These are phyloP conservation scores for Pangasius mekongensis DNA, from an alignment of 2,797 vertebrate genomes.

Conservation along the genomic window DNA sequence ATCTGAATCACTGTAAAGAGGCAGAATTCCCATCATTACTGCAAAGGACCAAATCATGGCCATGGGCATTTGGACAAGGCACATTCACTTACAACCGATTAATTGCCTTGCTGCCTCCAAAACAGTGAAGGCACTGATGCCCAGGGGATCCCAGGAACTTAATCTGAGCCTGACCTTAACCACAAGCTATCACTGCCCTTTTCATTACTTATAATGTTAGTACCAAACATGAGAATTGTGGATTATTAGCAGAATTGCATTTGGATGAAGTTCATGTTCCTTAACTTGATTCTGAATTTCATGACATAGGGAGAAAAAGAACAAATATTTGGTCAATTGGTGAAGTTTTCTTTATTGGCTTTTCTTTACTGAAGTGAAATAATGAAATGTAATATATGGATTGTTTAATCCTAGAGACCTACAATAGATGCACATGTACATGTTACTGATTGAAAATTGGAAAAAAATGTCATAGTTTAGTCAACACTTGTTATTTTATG, in stretches of 20 bases:
- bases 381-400: not conserved
- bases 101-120: not conserved
- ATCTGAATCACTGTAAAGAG: not conserved
- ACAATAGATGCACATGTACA: not conserved
- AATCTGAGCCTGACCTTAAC: constrained; percentile 28
- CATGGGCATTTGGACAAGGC: not conserved
- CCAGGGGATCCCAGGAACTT: not conserved
- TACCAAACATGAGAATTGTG: constrained; percentile 3
- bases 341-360: not conserved
- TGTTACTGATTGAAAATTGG: not conserved
- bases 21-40: not conserved
- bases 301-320: not conserved
- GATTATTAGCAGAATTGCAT: constrained; percentile 10
- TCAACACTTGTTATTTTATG: not conserved
- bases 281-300: not conserved
- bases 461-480: not conserved
- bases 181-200: constrained; percentile 22
- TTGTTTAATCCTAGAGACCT: not conserved
- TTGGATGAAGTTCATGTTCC: not conserved
- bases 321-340: not conserved
- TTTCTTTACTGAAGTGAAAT: not conserved
- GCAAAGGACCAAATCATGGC: not conserved
- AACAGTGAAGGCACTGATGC: constrained; percentile 8
- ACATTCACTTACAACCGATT: constrained; percentile 4
- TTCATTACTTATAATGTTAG: constrained; percentile 4